phyloP scores from a whole-genome alignment of 2,888 invertebrate species.

The Drosophila prostipennis region DNA sequence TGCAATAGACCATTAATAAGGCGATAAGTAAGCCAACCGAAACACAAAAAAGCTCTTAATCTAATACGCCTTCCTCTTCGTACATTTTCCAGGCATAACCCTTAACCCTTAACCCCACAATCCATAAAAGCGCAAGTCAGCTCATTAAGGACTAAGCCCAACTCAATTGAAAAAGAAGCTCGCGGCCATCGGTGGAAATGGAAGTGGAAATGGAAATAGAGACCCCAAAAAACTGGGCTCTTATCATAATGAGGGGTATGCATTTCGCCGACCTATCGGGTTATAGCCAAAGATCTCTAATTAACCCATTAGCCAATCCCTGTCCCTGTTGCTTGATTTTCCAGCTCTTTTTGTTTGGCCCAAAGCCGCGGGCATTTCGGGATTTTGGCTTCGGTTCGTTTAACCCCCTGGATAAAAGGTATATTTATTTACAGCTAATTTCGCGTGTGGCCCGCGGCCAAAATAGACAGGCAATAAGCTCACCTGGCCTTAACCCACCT shows the following conservation, averaged over 20 bases:
- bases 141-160: conserved; percentile 22
- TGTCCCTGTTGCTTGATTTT: neutral
- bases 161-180: conserved; percentile 13
- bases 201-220: conserved; percentile 4
- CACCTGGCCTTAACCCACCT: conserved; percentile 17
- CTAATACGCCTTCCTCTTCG: neutral
- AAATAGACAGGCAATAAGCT: conserved; percentile 50
- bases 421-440: conserved; percentile 67
- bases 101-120: conserved; percentile 2
- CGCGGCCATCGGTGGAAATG: conserved; percentile 14
- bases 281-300: conserved; percentile 34
- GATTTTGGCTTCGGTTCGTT: conserved; percentile 36
- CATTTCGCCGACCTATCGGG: conserved; percentile 20
- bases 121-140: conserved; percentile 23
- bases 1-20: no score
- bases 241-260: conserved; percentile 30
- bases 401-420: conserved; percentile 42
- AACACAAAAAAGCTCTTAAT: conserved; percentile 17
- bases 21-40: neutral
- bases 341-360: conserved; percentile 4
- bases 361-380: conserved; percentile 37
- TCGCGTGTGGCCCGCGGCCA: conserved; percentile 44
- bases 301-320: conserved; percentile 43
- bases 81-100: neutral
- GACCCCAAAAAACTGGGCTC: conserved; percentile 1